phyloP scores from a whole-genome alignment of 2,888 invertebrate genomes.

The Rhogogaster chlorosoma region DNA sequence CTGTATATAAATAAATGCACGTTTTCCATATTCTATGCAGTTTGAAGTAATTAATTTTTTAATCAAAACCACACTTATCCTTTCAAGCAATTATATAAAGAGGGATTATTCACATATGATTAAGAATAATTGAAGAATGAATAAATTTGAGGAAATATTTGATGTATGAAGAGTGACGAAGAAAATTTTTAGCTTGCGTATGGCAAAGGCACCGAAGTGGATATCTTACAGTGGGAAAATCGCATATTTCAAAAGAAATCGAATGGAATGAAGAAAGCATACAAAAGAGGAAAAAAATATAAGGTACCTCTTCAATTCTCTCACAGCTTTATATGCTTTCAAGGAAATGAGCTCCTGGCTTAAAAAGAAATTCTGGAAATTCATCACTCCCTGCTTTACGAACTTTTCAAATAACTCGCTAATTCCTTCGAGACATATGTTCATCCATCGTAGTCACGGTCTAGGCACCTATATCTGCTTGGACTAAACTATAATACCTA shows the following conservation, averaged over 20 bases:
- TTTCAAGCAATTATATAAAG: background rate
- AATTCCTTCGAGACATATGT: background rate
- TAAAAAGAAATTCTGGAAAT: background rate
- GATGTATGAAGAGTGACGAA: background rate
- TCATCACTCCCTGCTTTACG: background rate
- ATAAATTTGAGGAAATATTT: background rate
- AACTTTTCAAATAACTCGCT: conserved; percentile 26
- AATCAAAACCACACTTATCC: background rate
- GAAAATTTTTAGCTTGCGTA: background rate
- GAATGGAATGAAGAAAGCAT: conserved; percentile 6
- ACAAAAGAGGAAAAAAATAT: background rate
- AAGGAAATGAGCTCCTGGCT: conserved; percentile 9
- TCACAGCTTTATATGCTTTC: conserved; percentile 24
- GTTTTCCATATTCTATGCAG: background rate
- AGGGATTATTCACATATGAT: no score
- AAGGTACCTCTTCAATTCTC: background rate
- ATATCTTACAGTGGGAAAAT: background rate
- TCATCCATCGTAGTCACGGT: background rate
- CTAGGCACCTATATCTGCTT: background rate
- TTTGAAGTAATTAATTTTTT: background rate
- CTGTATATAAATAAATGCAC: background rate
- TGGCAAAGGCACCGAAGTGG: background rate
- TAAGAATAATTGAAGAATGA: background rate
- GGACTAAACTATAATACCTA: background rate
- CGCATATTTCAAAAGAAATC: background rate